These are phyloP conservation scores for Pipistrellus pygmaeus DNA, from an alignment of 2,797 vertebrate genomes.

Conservation along the genomic window DNA sequence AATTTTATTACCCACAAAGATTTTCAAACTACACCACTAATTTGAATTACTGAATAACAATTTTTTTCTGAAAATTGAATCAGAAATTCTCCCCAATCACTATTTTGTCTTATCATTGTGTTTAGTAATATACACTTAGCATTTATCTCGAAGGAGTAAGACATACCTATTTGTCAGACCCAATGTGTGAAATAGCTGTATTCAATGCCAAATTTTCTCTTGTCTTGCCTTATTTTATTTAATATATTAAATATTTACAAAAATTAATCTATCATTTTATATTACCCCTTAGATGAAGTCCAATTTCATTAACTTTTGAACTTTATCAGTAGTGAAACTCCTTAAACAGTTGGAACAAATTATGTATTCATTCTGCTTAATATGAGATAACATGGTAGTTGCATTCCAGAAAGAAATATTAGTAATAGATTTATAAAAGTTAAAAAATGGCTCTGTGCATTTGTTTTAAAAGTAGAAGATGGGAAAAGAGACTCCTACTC, in stretches of 20 bases:
- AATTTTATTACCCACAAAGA: slow-evolving; percentile 41
- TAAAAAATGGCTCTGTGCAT: background rate
- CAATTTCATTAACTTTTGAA: background rate
- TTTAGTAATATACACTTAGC: slow-evolving; percentile 43
- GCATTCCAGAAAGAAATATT: slow-evolving; percentile 44
- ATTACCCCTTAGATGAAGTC: background rate
- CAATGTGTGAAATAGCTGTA: background rate
- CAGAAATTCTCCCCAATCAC: slow-evolving; percentile 29
- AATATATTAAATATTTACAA: slow-evolving; percentile 45
- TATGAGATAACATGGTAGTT: background rate
- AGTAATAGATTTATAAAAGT: slow-evolving; percentile 11
- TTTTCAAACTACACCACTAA: slow-evolving; percentile 62
- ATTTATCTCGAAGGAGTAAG: background rate
- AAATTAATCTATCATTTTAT: slow-evolving; percentile 30
- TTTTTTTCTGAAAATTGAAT: slow-evolving; percentile 64
- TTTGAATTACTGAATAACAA: slow-evolving; percentile 62
- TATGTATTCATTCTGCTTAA: background rate
- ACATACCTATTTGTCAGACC: background rate
- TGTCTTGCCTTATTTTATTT: background rate
- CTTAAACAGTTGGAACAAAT: background rate
- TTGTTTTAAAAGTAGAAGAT: slow-evolving; percentile 8
- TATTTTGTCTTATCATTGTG: slow-evolving; percentile 45
- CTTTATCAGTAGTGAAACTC: background rate
- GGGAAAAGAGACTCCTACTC: background rate
- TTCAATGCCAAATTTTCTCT: background rate